Base-by-base conservation (phyloP, 1,140 invertebrate species). In the Pantala flavescens region DNA sequence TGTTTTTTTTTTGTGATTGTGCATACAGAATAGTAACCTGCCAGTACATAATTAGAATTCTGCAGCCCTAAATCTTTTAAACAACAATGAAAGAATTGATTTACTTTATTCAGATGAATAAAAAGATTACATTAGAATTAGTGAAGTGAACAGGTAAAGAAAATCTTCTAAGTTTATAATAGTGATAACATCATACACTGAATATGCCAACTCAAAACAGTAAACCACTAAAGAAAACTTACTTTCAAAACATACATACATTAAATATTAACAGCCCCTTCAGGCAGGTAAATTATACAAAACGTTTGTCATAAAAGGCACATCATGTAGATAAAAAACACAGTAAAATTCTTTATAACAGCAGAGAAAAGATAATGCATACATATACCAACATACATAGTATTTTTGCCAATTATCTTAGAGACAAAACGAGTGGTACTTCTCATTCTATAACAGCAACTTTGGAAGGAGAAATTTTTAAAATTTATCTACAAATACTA, bases 71-170 rank as follows among this genome's bases (percentile, higher is more conserved):
- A 36, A 36, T 36, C 28, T 36, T 36, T 36, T 36, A 63, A 63
- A 7, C 5, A 63, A 63, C n/a, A 63, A 21, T 63, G 12, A 7
- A 63, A 7, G 14, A 63, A 63, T 63, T 12, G n/a, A 63, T 63
- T 63, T 3, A 63, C 49, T 63, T 63, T 63, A 63, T 63, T 76
- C 76, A 72, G 24, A 24, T 28, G 70, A 23, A 70, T 71, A 28
- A 43, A 24, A 63, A 70, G 23, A 70, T 23, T 70, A 74, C 23
- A 36, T 16, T 28, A 43, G 19, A 43, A 14, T 70, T 43, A 24
- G 24, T 55, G 43, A 71, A 72, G 24, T 72, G 43, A 71, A 72
- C 43, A 75, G 12, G 19, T 71, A 19, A 36, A 24, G 14, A 71
- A 36, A 19, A 19, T 5, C 23, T 24, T 16, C 19, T 3, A 71